phyloP scores from a whole-genome alignment of 2,888 invertebrate genomes.

The Ypsolopha sequella region DNA sequence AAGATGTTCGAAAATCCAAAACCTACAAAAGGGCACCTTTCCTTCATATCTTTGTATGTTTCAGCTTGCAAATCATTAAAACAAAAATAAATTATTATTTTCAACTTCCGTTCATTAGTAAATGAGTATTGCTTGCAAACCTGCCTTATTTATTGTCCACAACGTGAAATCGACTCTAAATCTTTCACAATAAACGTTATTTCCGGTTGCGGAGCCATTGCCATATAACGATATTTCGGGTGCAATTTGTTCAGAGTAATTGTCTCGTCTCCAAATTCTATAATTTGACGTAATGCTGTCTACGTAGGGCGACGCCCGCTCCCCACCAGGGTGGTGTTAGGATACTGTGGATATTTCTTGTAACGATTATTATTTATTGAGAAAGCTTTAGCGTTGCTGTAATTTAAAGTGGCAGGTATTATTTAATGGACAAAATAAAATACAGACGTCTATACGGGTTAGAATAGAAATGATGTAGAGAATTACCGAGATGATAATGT shows the following conservation, averaged over 20 bases:
- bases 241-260: conserved; percentile 31
- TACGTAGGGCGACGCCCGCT: conserved; percentile 5
- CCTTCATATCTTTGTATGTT: neutral
- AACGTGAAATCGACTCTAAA: neutral
- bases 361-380: too few species aligned
- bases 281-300: conserved; percentile 40
- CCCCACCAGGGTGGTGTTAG: too few species aligned
- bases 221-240: conserved; percentile 20
- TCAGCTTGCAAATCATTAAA: neutral
- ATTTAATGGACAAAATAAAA: too few species aligned
- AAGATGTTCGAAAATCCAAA: neutral
- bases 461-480: too few species aligned
- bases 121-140: conserved; percentile 11
- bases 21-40: neutral
- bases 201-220: conserved; percentile 5
- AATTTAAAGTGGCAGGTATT: too few species aligned
- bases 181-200: neutral
- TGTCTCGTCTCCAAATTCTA: conserved; percentile 28
- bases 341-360: too few species aligned
- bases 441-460: too few species aligned
- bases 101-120: conserved; percentile 20
- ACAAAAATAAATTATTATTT: neutral
- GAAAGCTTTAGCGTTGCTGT: too few species aligned
- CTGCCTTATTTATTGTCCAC: neutral
- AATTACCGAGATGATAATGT: too few species aligned